Base-by-base conservation (phyloP, 2,888 invertebrate species). In the Ichneumoninae sp. region DNA sequence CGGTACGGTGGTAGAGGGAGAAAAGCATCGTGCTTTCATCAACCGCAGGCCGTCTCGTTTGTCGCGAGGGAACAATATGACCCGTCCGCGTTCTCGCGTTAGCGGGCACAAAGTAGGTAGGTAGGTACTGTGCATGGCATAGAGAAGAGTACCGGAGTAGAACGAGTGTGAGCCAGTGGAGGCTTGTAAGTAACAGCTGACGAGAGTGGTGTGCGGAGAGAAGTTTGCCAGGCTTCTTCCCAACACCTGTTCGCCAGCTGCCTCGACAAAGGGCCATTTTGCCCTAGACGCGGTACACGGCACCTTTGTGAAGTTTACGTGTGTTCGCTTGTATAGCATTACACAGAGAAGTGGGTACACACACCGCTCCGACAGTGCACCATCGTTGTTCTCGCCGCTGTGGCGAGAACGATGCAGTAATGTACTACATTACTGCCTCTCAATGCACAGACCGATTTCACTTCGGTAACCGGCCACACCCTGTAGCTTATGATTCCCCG, bases 181-280 rank as follows among this genome's bases (percentile, higher is more conserved):
- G 85, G 87, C 79, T 89, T 88, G 87, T 88, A 88, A 81, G 86
- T 87, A 92, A 91, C 92, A 92, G 92, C 93, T 92, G 92, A 93
- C 91, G 89, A 87, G 86, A 76, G 83, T 86, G 79, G 86, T 77
- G 83, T 69, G n/a, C 40, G 22, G 52, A 68, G 60, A 71, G 50
- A 76, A 57, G 44, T 68, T 82, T 66, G 78, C 76, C 77, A 47
- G 68, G 80, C 63, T 60, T 83, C 66, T 85, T 57, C 88, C 82
- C 89, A 89, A 90, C 93, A 92, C 93, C 92, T 93, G 93, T 93
- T 92, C 89, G 75, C 90, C 93, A 93, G 92, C 93, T 93, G 93
- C 91, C 83, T 77, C 89, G 89, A 91, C 90, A 92, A 92, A 89
- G 89, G 87, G 88, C 88, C 87, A 82, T 85, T 89, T 87, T 88